phyloP scores from a whole-genome alignment of 1,140 invertebrate species.

The Camponotus pennsylvanicus region DNA sequence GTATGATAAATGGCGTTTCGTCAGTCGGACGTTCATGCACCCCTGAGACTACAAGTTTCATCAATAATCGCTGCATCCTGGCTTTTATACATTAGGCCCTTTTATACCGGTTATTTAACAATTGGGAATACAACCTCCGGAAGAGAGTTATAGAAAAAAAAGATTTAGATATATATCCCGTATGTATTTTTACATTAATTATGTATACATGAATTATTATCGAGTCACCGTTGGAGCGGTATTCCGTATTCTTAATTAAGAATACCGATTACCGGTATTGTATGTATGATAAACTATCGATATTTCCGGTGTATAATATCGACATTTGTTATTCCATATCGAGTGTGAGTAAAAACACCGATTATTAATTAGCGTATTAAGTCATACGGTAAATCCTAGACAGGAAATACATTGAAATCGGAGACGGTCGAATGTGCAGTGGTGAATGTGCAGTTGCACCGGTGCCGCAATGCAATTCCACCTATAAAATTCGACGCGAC shows the following conservation, averaged over 20 bases:
- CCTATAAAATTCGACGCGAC: conserved; percentile 30
- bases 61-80: conserved; percentile 49
- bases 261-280: too few relatives aligned
- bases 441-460: neutral
- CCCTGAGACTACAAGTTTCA: conserved; percentile 47
- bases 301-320: too few relatives aligned
- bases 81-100: neutral
- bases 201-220: neutral
- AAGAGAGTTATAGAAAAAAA: neutral
- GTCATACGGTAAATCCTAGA: neutral
- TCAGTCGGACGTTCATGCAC: conserved; percentile 44
- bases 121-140: neutral
- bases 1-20: conserved; percentile 47
- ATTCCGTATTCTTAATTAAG: too few relatives aligned
- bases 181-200: neutral
- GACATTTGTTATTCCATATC: too few relatives aligned
- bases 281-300: too few relatives aligned
- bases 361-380: too few relatives aligned
- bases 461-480: conserved; percentile 3
- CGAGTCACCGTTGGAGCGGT: too few relatives aligned
- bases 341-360: too few relatives aligned
- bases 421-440: neutral
- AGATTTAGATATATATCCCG: neutral
- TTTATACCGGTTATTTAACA: neutral
- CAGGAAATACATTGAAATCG: neutral